phyloP scores from a whole-genome alignment of 2,797 vertebrate genomes.

The Thalassophryne amazonica region DNA sequence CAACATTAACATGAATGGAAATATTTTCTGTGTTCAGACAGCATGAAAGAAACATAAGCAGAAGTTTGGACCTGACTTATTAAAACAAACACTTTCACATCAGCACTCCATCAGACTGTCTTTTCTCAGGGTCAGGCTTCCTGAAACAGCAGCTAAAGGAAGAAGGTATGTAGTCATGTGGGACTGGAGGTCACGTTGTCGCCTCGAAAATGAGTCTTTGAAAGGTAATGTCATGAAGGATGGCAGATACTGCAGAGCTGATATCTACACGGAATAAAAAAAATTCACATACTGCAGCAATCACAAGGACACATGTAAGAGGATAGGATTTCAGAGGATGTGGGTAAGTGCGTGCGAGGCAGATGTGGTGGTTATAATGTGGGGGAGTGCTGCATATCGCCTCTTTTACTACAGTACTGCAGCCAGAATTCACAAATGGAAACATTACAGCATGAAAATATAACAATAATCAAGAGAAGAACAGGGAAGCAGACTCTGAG shows the following conservation, averaged over 20 bases:
- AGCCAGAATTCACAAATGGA: conserved; percentile 42
- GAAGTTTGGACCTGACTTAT: conserved; percentile 56
- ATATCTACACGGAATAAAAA: conserved; percentile 10
- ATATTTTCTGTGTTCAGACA: conserved; percentile 73
- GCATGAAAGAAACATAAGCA: conserved; percentile 54
- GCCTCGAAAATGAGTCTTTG: background rate
- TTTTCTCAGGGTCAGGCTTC: conserved; percentile 23
- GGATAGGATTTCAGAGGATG: conserved; percentile 34
- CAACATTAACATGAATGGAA: conserved; percentile 74
- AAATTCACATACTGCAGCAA: conserved; percentile 22
- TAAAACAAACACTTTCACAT: conserved; percentile 66
- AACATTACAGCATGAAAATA: conserved; percentile 39
- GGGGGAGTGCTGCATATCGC: conserved; percentile 26
- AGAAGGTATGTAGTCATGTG: background rate
- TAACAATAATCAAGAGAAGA: conserved; percentile 52
- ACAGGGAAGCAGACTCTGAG: conserved; percentile 2
- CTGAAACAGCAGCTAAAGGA: conserved; percentile 8
- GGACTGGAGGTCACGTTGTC: background rate
- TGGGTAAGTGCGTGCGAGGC: conserved; percentile 3
- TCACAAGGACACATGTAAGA: conserved; percentile 22
- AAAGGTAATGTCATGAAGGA: conserved; percentile 5
- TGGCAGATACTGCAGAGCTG: background rate
- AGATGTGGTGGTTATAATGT: conserved; percentile 15
- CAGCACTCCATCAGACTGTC: conserved; percentile 62
- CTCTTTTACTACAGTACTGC: conserved; percentile 7